Evolutionary conservation across 1,140 invertebrate species (phyloP), one percentile per base, ranked within the genome.

Genomic region (Apis dorsata): DNA sequence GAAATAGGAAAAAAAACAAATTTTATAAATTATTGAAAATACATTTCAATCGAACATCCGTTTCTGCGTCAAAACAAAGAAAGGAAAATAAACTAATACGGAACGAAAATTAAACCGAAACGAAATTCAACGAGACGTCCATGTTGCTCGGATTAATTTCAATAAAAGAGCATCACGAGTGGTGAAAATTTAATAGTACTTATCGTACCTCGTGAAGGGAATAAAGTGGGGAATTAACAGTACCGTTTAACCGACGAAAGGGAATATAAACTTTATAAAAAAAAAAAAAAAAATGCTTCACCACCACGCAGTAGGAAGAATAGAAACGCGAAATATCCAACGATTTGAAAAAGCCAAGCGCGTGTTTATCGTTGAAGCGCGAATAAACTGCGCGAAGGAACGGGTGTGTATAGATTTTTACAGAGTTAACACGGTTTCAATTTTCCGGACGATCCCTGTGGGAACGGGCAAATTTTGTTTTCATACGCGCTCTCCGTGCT

Each of bases 381-480:
- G 49, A 53, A 53, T 53, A 53, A 60, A 74, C 44, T 5, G 28
- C 34, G 28, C 57, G 28, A n/a, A 28, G 55, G 71, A 21, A 73
- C 53, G 11, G 28, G 9, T 49, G 19, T 17, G 5, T 57, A 34
- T 55, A 34, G 70, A 60, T n/a, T n/a, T n/a, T 57, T 59, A 44
- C 13, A 12, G 19, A 44, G 72, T 59, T 74, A 59, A 60, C 72
- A 44, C 53, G 19, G 57, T 74, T 74, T 74, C 72, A 60, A 74
- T 74, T 59, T 74, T 44, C 72, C 17, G 28, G 13, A 60, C 55
- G 28, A 74, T 71, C 21, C 69, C 69, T 53, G n/a, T 53, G 69
- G 69, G 69, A 19, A 12, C 44, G 13, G 13, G n/a, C n/a, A 24
- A 71, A 71, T 71, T 71, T 53, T 53, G 15, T 71, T 71, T 53